phyloP scores from a whole-genome alignment of 2,888 invertebrate species.

The Molorchus minor region DNA sequence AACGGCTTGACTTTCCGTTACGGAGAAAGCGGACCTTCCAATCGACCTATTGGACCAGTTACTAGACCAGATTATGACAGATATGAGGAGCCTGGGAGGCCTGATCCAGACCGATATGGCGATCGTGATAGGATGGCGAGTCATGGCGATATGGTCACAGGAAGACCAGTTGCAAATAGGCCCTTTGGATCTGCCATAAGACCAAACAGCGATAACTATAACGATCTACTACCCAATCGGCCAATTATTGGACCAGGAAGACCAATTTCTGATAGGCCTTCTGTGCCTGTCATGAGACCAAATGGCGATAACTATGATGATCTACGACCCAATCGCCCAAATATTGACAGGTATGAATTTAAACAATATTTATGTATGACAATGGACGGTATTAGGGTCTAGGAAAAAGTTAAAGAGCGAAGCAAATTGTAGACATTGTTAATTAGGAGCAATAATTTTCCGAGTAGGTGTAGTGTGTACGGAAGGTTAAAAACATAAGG shows the following conservation, averaged over 20 bases:
- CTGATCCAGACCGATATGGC: too few species aligned
- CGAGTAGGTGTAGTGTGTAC: too few species aligned
- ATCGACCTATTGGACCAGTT: conserved; percentile 20
- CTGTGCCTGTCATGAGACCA: background rate
- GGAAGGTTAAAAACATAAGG: too few species aligned
- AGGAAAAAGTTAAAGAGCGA: too few species aligned
- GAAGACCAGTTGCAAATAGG: background rate
- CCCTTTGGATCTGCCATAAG: background rate
- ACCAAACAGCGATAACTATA: conserved; percentile 1
- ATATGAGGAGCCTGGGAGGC: too few species aligned
- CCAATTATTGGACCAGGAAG: background rate
- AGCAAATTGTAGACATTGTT: too few species aligned
- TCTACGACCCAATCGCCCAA: conserved; percentile 10
- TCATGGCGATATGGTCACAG: background rate
- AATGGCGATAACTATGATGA: conserved; percentile 11
- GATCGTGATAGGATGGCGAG: too few species aligned
- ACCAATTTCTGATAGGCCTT: background rate
- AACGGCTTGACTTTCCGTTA: conserved; percentile 23
- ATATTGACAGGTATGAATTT: conserved; percentile 21
- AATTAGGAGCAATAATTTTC: too few species aligned
- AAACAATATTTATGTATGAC: background rate
- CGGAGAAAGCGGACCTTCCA: conserved; percentile 17
- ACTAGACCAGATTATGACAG: conserved; percentile 16
- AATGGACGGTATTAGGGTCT: too few species aligned
- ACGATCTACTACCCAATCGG: background rate